Evolutionary conservation across 2,797 vertebrate species (phyloP).

Genomic region (Gobionotothen gibberifrons): DNA sequence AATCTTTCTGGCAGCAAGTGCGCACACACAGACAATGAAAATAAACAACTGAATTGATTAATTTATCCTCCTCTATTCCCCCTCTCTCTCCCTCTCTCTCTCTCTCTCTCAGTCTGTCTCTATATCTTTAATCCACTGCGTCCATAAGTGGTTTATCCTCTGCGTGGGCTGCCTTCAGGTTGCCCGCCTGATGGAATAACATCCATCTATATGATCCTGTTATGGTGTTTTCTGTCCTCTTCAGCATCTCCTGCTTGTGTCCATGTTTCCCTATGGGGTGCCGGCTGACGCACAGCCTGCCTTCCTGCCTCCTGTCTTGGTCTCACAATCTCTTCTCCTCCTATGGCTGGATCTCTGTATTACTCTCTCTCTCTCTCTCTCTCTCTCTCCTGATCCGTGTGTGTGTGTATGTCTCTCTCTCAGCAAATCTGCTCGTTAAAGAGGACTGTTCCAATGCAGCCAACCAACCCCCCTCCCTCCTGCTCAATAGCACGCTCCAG

Average conservation of each 20-base stretch:
- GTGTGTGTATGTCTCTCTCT: conserved; percentile 56
- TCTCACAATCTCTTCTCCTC: conserved; percentile 74
- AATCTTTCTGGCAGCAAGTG: conserved; percentile 65
- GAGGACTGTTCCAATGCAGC: conserved; percentile 86
- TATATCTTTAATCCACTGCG: conserved; percentile 80
- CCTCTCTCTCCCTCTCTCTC: conserved; percentile 29
- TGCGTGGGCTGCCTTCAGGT: conserved; percentile 74
- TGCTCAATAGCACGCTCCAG: conserved; percentile 72
- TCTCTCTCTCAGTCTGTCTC: conserved; percentile 61
- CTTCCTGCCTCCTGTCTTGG: conserved; percentile 69
- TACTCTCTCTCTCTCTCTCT: conserved; percentile 46
- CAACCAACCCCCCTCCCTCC: conserved; percentile 57
- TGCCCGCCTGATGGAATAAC: conserved; percentile 68
- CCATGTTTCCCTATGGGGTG: conserved; percentile 74
- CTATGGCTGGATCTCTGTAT: conserved; percentile 64
- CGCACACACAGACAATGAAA: conserved; percentile 66
- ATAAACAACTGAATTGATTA: conserved; percentile 80
- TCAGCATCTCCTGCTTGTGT: conserved; percentile 73
- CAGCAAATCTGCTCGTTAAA: conserved; percentile 86
- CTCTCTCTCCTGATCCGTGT: conserved; percentile 65
- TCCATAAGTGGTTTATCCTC: conserved; percentile 84
- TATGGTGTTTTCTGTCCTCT: conserved; percentile 55
- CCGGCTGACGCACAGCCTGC: conserved; percentile 75
- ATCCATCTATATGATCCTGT: conserved; percentile 76
- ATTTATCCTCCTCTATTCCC: conserved; percentile 70